Evolutionary conservation across 2,797 vertebrate genomes (phyloP).

Genomic region (Pipistrellus nathusii): DNA sequence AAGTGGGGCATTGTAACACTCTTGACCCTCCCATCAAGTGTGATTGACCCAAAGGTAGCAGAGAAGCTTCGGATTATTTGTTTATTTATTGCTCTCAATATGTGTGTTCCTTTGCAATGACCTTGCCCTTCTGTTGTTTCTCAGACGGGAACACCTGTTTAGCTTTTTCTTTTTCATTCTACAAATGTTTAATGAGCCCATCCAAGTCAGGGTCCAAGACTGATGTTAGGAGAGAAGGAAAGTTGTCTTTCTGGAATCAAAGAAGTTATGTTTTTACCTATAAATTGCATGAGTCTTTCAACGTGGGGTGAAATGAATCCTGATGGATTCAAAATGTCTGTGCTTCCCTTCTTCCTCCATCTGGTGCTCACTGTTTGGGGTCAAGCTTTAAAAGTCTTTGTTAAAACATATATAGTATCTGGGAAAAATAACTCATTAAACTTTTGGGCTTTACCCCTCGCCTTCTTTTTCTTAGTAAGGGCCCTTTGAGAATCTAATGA

Average conservation of each 20-base stretch:
- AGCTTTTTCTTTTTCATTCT: background rate
- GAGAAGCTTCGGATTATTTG: conserved; percentile 31
- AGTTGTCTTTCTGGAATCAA: background rate
- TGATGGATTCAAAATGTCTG: conserved; percentile 32
- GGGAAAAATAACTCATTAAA: conserved; percentile 1
- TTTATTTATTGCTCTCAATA: conserved; percentile 65
- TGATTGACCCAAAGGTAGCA: conserved; percentile 77
- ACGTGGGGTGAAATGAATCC: background rate
- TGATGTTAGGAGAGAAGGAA: conserved; percentile 8
- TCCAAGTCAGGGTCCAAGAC: background rate
- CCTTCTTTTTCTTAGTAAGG: conserved; percentile 11
- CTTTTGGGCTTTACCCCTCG: background rate
- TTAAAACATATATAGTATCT: conserved; percentile 4
- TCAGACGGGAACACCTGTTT: background rate
- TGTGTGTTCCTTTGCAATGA: conserved; percentile 44
- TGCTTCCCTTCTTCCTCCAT: background rate
- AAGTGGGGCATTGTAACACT: conserved; percentile 70
- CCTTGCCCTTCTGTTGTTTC: conserved; percentile 52
- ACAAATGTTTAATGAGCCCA: conserved; percentile 7
- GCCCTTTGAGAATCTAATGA: background rate
- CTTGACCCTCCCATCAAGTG: conserved; percentile 76
- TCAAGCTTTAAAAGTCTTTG: conserved; percentile 43
- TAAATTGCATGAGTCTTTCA: background rate
- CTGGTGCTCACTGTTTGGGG: background rate
- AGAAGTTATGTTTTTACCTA: background rate